Conservation (phyloP, 1,140 invertebrate genomes). For the Drosophila ironensis region DNA sequence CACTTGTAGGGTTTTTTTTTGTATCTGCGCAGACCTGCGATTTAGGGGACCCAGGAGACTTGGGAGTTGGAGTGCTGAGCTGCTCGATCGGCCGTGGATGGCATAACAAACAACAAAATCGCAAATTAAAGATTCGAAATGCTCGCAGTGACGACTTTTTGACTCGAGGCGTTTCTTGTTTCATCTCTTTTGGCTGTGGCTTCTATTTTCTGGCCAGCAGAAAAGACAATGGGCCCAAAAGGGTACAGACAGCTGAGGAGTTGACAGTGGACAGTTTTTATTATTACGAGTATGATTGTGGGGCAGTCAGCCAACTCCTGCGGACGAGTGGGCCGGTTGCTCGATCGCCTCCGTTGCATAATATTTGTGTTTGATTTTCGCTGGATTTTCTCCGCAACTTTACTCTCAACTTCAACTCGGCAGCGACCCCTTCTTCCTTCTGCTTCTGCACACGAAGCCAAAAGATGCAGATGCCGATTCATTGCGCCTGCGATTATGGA, state of each 20-base stretch:
- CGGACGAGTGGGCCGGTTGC: slow-evolving; percentile 1
- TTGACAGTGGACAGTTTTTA: slow-evolving; percentile 76
- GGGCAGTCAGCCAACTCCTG: slow-evolving; percentile 42
- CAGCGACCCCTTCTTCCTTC: slow-evolving; percentile 15
- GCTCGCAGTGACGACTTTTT: slow-evolving; percentile 69
- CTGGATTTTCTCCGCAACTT: background rate
- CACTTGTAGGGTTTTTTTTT: slow-evolving; percentile 45
- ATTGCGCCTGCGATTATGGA: slow-evolving; percentile 66
- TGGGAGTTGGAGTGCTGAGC: background rate
- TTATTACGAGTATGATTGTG: slow-evolving; percentile 63
- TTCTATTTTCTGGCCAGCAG: slow-evolving; percentile 45
- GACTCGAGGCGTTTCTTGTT: slow-evolving; percentile 60
- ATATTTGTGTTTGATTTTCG: slow-evolving; percentile 40
- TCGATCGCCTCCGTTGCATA: slow-evolving; percentile 35
- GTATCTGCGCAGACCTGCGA: background rate
- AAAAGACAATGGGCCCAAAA: slow-evolving; percentile 33
- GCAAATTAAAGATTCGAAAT: slow-evolving; percentile 71
- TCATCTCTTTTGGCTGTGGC: slow-evolving; percentile 14
- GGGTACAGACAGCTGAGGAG: slow-evolving; percentile 56
- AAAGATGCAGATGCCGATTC: slow-evolving; percentile 59
- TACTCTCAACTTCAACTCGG: background rate
- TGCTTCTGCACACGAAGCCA: slow-evolving; percentile 43
- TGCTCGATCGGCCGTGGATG: slow-evolving; percentile 24
- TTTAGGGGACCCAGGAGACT: background rate
- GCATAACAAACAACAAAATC: slow-evolving; percentile 42